Conservation (phyloP, 2,888 invertebrate species). For the Enchytraeus crypticus region DNA sequence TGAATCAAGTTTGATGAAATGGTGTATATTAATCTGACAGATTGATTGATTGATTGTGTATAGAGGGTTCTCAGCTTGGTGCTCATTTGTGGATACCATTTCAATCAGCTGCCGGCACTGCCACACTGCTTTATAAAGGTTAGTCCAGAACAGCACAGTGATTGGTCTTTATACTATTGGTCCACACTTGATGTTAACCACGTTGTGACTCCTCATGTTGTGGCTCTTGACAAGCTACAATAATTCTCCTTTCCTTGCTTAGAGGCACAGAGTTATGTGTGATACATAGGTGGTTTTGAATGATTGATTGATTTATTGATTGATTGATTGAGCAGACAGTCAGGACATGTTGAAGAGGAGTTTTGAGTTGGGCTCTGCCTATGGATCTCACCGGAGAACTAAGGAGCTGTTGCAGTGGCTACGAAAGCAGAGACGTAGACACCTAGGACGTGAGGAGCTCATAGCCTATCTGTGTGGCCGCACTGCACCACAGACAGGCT, state of each 20-base stretch:
- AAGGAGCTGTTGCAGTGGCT: constrained; percentile 70
- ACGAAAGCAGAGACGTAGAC: constrained; percentile 57
- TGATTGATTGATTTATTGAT: neutral
- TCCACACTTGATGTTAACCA: neutral
- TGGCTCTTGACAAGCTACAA: too few species aligned
- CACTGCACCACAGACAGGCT: constrained; percentile 53
- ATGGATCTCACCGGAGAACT: constrained; percentile 65
- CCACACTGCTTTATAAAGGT: constrained; percentile 29
- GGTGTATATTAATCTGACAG: too few species aligned
- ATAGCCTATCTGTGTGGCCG: constrained; percentile 65
- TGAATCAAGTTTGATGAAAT: too few species aligned
- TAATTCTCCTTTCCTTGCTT: too few species aligned
- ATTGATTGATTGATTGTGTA: too few species aligned
- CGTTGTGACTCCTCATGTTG: too few species aligned
- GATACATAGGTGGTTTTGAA: too few species aligned
- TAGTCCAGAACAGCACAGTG: neutral
- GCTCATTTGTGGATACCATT: constrained; percentile 27
- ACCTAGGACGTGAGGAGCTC: constrained; percentile 67
- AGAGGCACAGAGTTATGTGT: too few species aligned
- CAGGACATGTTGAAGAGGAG: constrained; percentile 62
- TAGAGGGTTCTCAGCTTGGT: constrained; percentile 16
- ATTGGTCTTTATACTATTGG: neutral
- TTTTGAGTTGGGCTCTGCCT: constrained; percentile 63
- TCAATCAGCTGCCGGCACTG: constrained; percentile 26
- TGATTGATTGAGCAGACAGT: constrained; percentile 57